These are phyloP conservation scores for Lepidocyrtoides sp. DNA, from an alignment of 2,888 invertebrate species.

Conservation along the genomic window DNA sequence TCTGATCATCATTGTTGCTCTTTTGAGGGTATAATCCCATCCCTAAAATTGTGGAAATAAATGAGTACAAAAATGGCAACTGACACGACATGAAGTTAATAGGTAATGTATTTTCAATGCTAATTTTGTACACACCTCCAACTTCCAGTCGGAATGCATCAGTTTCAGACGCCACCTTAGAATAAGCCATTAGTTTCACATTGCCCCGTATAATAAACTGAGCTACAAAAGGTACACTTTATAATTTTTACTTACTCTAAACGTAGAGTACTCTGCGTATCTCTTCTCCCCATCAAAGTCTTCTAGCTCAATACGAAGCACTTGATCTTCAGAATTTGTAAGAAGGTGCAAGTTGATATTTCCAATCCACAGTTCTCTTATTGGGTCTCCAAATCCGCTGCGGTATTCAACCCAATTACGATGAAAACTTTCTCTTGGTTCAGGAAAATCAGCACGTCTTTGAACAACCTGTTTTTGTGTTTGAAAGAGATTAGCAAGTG, in stretches of 20 bases:
- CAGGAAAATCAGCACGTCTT: slow-evolving; percentile 94
- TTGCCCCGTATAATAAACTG: background rate
- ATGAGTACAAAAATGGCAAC: background rate
- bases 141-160: slow-evolving; percentile 97
- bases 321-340: slow-evolving; percentile 96
- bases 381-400: slow-evolving; percentile 96
- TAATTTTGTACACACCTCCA: too few relatives aligned
- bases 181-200: background rate
- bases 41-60: slow-evolving; percentile 87
- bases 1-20: slow-evolving; percentile 97
- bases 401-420: slow-evolving; percentile 97
- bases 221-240: background rate
- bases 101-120: too few relatives aligned
- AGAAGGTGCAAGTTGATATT: slow-evolving; percentile 98
- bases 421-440: slow-evolving; percentile 96
- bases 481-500: background rate
- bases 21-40: slow-evolving; percentile 97
- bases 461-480: slow-evolving; percentile 92
- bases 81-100: too few relatives aligned
- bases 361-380: slow-evolving; percentile 96
- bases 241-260: slow-evolving; percentile 81
- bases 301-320: slow-evolving; percentile 94
- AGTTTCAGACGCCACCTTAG: slow-evolving; percentile 94
- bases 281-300: slow-evolving; percentile 97
- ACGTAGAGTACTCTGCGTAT: slow-evolving; percentile 87